Evolutionary conservation across 53 echinoderm and acorn worm genomes (phyloP).

Genomic region (Mesocentrotus franciscanus): DNA sequence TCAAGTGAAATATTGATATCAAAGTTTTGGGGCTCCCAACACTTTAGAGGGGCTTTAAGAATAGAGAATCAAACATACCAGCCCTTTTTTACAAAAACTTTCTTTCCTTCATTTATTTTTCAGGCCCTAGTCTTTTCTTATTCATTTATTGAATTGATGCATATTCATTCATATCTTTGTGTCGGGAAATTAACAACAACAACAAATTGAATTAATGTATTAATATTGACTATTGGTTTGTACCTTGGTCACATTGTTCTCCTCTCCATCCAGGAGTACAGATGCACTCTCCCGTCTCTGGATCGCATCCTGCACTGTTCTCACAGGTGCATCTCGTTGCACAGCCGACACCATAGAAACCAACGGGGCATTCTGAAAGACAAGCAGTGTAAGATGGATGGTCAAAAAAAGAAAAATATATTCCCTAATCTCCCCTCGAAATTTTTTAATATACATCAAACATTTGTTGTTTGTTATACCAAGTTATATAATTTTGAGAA

Average conservation of each 20-base stretch:
- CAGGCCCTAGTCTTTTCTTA: background rate
- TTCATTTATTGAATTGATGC: background rate
- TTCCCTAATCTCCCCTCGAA: background rate
- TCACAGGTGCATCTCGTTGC: slow-evolving; percentile 79
- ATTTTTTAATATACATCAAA: background rate
- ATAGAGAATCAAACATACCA: background rate
- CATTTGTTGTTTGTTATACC: too few species aligned
- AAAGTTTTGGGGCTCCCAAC: too few species aligned
- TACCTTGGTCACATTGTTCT: slow-evolving; percentile 81
- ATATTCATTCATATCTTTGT: background rate
- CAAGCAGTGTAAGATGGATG: background rate
- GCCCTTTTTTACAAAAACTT: background rate
- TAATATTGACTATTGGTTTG: background rate
- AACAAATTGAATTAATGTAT: background rate
- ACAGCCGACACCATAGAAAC: slow-evolving; percentile 83
- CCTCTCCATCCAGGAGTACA: slow-evolving; percentile 97
- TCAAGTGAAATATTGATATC: too few species aligned
- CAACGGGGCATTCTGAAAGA: slow-evolving; percentile 88
- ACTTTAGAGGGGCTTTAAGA: too few species aligned
- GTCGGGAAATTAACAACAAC: too few species aligned
- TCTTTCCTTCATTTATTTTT: background rate
- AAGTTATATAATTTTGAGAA: too few species aligned
- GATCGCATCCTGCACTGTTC: slow-evolving; percentile 96
- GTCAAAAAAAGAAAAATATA: background rate
- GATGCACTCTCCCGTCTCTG: slow-evolving; percentile 95